phyloP scores from a whole-genome alignment of 2,888 invertebrate species.

The Acronicta aceris region DNA sequence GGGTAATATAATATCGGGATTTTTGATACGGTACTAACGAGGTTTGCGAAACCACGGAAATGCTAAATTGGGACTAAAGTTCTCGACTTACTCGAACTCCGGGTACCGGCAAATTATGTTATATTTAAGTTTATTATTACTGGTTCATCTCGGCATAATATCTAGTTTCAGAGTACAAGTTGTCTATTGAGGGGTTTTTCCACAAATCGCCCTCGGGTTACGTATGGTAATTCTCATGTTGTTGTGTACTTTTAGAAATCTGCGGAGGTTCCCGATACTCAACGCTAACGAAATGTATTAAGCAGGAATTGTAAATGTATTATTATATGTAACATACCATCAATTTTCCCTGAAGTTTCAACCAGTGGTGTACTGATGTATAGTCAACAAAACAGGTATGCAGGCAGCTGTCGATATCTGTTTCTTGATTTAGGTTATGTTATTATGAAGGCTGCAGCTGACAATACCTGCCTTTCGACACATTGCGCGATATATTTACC shows the following conservation, averaged over 20 bases:
- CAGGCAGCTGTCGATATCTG: too few relatives aligned
- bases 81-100: conserved; percentile 56
- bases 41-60: conserved; percentile 60
- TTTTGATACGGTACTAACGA: conserved; percentile 57
- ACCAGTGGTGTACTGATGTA: too few relatives aligned
- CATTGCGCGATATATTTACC: too few relatives aligned
- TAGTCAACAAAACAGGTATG: too few relatives aligned
- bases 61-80: conserved; percentile 58
- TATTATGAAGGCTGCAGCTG: too few relatives aligned
- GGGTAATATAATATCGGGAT: conserved; percentile 53
- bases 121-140: conserved; percentile 51
- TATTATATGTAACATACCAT: too few relatives aligned
- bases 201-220: conserved; percentile 10
- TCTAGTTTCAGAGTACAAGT: conserved; percentile 45
- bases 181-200: conserved; percentile 35
- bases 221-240: conserved; percentile 40
- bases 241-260: conserved; percentile 21
- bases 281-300: background rate
- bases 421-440: too few relatives aligned
- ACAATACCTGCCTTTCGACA: too few relatives aligned
- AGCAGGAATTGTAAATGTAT: too few relatives aligned
- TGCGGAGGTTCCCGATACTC: conserved; percentile 10
- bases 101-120: conserved; percentile 49
- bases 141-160: conserved; percentile 42
- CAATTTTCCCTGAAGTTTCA: too few relatives aligned